A percentile compares a stretch with the other conserved stretches of the same genome.
Conservation (phyloP, 2,113 vertebrate genomes). For the Cacatua alba region DNA sequence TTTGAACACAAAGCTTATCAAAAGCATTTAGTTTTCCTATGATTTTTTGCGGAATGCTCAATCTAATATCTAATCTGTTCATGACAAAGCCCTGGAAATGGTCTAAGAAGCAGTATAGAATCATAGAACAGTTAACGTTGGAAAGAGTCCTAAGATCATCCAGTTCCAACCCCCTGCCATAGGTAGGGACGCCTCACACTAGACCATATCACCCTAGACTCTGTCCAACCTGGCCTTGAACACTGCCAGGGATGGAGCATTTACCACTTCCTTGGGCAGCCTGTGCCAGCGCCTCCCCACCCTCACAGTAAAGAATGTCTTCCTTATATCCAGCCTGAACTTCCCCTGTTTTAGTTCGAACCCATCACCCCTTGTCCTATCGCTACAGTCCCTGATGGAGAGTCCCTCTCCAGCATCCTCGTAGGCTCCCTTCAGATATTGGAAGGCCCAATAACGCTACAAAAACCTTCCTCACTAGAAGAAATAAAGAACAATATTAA, state of each 20-base stretch:
- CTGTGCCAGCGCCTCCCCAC: background rate
- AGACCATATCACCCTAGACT: background rate
- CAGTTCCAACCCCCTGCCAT: background rate
- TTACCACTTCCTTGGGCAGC: background rate
- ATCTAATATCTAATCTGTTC: background rate
- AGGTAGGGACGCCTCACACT: background rate
- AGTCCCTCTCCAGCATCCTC: background rate
- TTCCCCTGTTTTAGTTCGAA: background rate
- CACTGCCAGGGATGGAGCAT: background rate
- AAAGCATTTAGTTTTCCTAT: background rate
- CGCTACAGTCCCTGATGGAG: background rate
- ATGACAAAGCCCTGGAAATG: background rate
- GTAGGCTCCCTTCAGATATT: background rate
- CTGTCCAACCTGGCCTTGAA: background rate
- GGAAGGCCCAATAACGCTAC: background rate
- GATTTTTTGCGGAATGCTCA: background rate
- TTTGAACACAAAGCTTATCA: conserved; percentile 31
- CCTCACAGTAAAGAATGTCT: background rate
- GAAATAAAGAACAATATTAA: background rate
- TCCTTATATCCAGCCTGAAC: background rate
- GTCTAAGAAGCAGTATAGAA: background rate
- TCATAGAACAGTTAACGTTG: background rate
- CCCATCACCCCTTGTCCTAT: background rate
- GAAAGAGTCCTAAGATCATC: background rate
- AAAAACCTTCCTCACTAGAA: background rate